Evolutionary conservation across 2,888 invertebrate genomes (phyloP).

Genomic region (Pyrocoelia pectoralis): DNA sequence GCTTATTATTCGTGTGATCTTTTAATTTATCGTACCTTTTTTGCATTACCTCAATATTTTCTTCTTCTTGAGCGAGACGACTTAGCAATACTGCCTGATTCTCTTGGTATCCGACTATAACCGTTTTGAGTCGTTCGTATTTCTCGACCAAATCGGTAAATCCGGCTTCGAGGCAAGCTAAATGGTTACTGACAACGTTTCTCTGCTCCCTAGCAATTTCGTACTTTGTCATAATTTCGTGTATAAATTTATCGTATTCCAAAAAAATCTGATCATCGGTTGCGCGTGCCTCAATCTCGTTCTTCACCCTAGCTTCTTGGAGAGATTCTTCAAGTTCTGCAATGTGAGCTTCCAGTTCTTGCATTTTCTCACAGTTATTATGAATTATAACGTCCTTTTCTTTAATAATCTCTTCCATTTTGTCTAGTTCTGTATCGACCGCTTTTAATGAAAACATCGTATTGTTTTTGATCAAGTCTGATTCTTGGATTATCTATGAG

Average conservation of each 20-base stretch:
- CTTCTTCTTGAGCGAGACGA: constrained; percentile 47
- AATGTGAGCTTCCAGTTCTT: constrained; percentile 33
- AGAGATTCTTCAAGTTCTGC: constrained; percentile 12
- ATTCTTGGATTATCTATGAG: constrained; percentile 32
- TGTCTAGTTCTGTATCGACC: constrained; percentile 39
- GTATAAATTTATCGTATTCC: constrained; percentile 51
- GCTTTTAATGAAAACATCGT: constrained; percentile 37
- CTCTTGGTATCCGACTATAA: constrained; percentile 48
- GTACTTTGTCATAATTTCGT: constrained; percentile 48
- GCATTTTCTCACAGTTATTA: constrained; percentile 41
- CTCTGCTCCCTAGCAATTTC: constrained; percentile 46
- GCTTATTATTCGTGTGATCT: constrained; percentile 45
- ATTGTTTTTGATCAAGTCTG: constrained; percentile 14
- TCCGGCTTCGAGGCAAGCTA: constrained; percentile 50
- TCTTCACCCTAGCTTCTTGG: constrained; percentile 9
- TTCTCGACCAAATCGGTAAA: constrained; percentile 52
- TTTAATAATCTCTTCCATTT: constrained; percentile 43
- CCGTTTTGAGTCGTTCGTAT: constrained; percentile 50
- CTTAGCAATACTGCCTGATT: constrained; percentile 49
- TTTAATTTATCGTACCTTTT: constrained; percentile 46
- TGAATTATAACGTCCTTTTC: constrained; percentile 45
- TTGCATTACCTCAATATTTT: constrained; percentile 43
- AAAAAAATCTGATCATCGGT: constrained; percentile 38
- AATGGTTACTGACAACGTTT: constrained; percentile 43
- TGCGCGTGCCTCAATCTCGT: no score